These are phyloP conservation scores for Drosophila sturtevanti DNA, from an alignment of 1,140 invertebrate genomes.

Conservation along the genomic window DNA sequence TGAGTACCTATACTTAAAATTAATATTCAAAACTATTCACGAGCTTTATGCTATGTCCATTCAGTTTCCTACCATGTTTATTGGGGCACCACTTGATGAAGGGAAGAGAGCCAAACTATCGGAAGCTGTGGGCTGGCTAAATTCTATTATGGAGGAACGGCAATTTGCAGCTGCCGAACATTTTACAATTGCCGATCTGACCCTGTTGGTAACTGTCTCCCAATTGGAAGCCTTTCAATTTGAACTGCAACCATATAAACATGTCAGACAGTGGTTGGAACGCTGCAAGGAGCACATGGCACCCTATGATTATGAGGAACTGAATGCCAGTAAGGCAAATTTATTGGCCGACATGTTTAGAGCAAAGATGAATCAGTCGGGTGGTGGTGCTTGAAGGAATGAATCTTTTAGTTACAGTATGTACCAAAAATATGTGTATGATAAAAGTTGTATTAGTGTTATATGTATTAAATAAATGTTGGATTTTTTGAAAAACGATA, in stretches of 20 bases:
- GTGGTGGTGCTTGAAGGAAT: slow-evolving; percentile 2
- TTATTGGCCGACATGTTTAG: slow-evolving; percentile 79
- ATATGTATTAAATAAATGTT: slow-evolving; percentile 23
- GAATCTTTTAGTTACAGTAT: not conserved
- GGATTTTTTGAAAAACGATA: no score
- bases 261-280: slow-evolving; percentile 65
- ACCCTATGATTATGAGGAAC: slow-evolving; percentile 79
- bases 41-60: no score
- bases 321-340: slow-evolving; percentile 75
- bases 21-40: no score
- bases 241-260: slow-evolving; percentile 64
- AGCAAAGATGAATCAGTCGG: slow-evolving; percentile 68
- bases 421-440: slow-evolving; percentile 5
- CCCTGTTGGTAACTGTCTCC: slow-evolving; percentile 82
- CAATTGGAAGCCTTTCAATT: slow-evolving; percentile 78
- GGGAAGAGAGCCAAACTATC: slow-evolving; percentile 84
- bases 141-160: slow-evolving; percentile 67
- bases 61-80: slow-evolving; percentile 83
- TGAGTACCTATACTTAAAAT: slow-evolving; percentile 60
- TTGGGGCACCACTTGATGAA: slow-evolving; percentile 71
- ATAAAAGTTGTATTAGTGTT: slow-evolving; percentile 42
- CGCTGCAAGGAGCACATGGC: slow-evolving; percentile 74
- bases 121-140: slow-evolving; percentile 77
- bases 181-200: slow-evolving; percentile 86
- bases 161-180: slow-evolving; percentile 74